phyloP scores from a whole-genome alignment of 2,888 invertebrate genomes.

The Monopis laevigella region DNA sequence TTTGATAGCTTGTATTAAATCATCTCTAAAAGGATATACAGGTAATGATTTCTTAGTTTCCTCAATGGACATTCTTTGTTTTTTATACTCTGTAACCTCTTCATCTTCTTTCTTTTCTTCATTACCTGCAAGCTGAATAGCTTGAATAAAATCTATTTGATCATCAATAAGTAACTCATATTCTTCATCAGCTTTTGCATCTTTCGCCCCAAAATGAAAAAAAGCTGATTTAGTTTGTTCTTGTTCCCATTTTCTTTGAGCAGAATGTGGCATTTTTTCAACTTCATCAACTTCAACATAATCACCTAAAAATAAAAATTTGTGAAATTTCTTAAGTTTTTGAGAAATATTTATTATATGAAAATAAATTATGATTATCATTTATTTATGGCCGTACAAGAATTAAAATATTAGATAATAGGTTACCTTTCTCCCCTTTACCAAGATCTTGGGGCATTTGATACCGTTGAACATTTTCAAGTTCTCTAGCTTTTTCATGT shows the following conservation, averaged over 20 bases:
- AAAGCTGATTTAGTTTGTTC: conserved; percentile 94
- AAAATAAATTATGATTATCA: not conserved
- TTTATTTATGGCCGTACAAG: not conserved
- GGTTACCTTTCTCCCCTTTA: conserved; percentile 72
- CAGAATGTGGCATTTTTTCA: conserved; percentile 84
- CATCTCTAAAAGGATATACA: conserved; percentile 90
- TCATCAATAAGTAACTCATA: conserved; percentile 95
- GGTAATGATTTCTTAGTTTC: conserved; percentile 94
- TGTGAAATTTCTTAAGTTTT: too few species aligned
- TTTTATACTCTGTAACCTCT: conserved; percentile 71
- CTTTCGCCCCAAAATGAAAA: conserved; percentile 93
- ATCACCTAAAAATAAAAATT: conserved; percentile 70
- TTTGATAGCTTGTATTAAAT: conserved; percentile 90
- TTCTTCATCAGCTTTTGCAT: conserved; percentile 78
- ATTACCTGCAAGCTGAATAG: conserved; percentile 80
- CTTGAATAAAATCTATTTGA: conserved; percentile 97
- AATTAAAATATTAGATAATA: too few species aligned
- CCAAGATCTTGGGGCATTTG: conserved; percentile 91
- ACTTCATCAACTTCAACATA: conserved; percentile 87
- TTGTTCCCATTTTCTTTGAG: conserved; percentile 96
- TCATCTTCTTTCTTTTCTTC: conserved; percentile 66
- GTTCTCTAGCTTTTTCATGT: conserved; percentile 93
- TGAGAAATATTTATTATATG: too few species aligned
- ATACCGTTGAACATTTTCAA: conserved; percentile 93
- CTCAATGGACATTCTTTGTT: conserved; percentile 81